Base-by-base conservation (phyloP, 2,797 vertebrate genomes). In the Stomatorhinus walkeri region DNA sequence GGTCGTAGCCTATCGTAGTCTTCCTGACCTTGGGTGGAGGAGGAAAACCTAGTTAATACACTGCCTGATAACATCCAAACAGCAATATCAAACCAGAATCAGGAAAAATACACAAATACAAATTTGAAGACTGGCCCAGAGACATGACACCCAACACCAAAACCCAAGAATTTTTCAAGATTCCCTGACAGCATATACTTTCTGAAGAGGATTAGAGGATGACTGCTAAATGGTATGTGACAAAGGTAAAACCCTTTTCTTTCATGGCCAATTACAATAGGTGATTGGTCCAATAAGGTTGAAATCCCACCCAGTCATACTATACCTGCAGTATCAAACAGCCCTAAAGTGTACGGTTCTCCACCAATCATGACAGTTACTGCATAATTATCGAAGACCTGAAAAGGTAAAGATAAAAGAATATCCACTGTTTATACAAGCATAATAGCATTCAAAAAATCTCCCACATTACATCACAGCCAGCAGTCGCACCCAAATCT, bases 351-450 rank as follows among this genome's bases (percentile, higher is more conserved):
- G 93, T 96, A 96, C 79, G 96, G 96, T 91, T 96, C 96, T 0
- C 96, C 96, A 85, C 96, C 96, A 2, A 96, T 96, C 96, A 96
- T 96, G 91, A 96, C 96, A 89, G 96, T 96, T 86, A 96, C 96
- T 91, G 96, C 96, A 95, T 96, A 96, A 92, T 96, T 96, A 94
- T 96, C 96, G 90, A 96, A 96, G 90, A 96, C 96, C 96, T 96
- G 92, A 89, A 48, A 3, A 88, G 36, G 76, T 68, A 3, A 85
- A n/a, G 48, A 81, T 22, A 3, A 7, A 68, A 24, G 4, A 36
- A 43, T 49, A 43, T 28, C 14, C 5, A 16, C 12, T 85, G 24
- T 4, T 40, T 85, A 49, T 54, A 85, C 14, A 40, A 28, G 24
- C 51, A 88, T n/a, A 36, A 87, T 36, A 36, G 16, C 28, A 16